Conservation (phyloP, 2,113 vertebrate species). For the Zosterops lateralis region DNA sequence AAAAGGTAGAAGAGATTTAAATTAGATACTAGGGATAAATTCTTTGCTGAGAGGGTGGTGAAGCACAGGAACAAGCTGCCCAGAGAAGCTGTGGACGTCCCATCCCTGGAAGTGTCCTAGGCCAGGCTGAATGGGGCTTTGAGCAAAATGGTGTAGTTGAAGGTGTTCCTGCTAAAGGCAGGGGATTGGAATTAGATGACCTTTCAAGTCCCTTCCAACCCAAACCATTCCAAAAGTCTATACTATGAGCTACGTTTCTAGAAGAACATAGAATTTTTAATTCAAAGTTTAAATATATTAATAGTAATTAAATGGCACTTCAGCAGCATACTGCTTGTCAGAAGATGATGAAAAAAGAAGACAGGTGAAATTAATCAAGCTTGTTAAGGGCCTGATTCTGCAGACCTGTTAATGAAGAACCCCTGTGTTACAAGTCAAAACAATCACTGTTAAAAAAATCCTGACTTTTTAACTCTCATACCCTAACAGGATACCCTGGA, state of each 20-base stretch:
- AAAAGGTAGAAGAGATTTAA: neutral
- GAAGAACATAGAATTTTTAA: accelerated
- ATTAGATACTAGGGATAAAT: neutral
- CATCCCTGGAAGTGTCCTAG: neutral
- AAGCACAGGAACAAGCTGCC: neutral
- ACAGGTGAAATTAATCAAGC: neutral
- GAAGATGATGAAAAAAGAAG: neutral
- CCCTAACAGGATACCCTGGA: neutral
- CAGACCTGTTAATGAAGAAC: neutral
- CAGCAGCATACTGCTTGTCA: neutral
- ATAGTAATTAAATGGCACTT: neutral
- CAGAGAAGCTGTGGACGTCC: neutral
- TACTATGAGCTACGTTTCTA: neutral
- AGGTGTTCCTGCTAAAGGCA: neutral
- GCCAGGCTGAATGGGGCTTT: neutral
- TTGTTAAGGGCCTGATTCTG: neutral
- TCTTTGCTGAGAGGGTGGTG: neutral
- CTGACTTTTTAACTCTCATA: neutral
- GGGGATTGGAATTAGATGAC: neutral
- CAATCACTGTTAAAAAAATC: neutral
- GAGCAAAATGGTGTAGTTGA: neutral
- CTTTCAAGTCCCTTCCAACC: neutral
- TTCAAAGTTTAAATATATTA: neutral
- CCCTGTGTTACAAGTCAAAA: neutral
- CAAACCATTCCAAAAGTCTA: neutral